Conservation (phyloP, 1,140 invertebrate species). For the Periplaneta americana region DNA sequence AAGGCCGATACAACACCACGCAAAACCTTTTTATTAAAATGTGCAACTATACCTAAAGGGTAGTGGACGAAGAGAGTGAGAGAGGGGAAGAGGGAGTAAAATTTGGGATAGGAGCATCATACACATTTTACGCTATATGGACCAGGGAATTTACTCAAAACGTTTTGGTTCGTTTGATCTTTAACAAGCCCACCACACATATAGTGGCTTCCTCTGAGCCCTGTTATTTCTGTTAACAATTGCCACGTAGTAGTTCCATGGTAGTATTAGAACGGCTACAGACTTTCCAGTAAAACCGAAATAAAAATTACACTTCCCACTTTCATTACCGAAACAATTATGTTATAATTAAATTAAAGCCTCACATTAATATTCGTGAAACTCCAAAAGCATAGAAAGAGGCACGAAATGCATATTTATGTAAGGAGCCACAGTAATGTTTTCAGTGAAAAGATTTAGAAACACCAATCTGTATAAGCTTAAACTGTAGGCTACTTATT, state of each 20-base stretch:
- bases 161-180: neutral
- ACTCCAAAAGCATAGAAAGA: too few species aligned
- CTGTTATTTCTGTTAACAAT: neutral
- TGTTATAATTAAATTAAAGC: too few species aligned
- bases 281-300: neutral
- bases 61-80: neutral
- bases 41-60: neutral
- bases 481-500: too few species aligned
- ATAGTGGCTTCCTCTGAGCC: neutral
- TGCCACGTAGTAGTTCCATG: neutral
- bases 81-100: neutral
- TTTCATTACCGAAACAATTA: neutral
- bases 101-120: neutral
- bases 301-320: neutral
- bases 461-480: too few species aligned
- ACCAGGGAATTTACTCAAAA: neutral
- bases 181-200: neutral
- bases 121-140: neutral
- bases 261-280: neutral
- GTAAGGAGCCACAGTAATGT: too few species aligned
- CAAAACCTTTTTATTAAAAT: neutral
- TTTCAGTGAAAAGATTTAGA: too few species aligned
- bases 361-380: too few species aligned
- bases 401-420: too few species aligned
- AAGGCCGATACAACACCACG: neutral